A percentile compares a stretch with the other conserved stretches of the same genome.
Conservation (phyloP, 2,113 vertebrate genomes). For the Eidolon helvum region DNA sequence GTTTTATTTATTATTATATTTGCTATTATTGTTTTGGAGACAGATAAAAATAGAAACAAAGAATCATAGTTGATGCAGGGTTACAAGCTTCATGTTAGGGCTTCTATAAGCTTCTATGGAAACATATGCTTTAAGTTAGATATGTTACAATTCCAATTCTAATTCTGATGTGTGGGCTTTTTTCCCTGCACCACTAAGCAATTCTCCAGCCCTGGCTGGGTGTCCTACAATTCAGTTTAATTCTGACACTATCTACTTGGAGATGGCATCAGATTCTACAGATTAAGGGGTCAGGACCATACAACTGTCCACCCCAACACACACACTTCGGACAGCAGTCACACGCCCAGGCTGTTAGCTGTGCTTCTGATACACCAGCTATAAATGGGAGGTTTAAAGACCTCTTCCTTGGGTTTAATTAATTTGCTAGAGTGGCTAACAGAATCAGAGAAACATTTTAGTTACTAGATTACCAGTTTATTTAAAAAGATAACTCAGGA, state of each 20-base stretch:
- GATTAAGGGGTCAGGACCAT: not conserved
- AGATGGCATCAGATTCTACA: not conserved
- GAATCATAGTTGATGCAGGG: not conserved
- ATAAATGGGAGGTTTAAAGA: not conserved
- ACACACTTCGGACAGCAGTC: not conserved
- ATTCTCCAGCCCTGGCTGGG: not conserved
- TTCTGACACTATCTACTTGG: not conserved
- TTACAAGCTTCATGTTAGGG: not conserved
- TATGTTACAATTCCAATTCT: not conserved
- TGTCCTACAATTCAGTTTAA: not conserved
- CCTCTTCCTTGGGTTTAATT: not conserved
- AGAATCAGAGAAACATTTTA: not conserved
- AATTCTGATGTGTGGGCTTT: not conserved
- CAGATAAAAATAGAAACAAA: not conserved
- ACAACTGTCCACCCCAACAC: too few species aligned
- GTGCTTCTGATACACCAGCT: not conserved
- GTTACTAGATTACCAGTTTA: not conserved
- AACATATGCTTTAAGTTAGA: not conserved
- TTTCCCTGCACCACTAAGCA: not conserved
- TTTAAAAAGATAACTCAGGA: not conserved
- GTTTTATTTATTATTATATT: not conserved
- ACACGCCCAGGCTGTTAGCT: not conserved
- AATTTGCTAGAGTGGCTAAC: not conserved
- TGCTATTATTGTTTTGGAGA: not conserved
- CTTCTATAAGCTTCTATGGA: not conserved